phyloP scores from a whole-genome alignment of 2,797 vertebrate genomes.

The Cyprinella venusta region DNA sequence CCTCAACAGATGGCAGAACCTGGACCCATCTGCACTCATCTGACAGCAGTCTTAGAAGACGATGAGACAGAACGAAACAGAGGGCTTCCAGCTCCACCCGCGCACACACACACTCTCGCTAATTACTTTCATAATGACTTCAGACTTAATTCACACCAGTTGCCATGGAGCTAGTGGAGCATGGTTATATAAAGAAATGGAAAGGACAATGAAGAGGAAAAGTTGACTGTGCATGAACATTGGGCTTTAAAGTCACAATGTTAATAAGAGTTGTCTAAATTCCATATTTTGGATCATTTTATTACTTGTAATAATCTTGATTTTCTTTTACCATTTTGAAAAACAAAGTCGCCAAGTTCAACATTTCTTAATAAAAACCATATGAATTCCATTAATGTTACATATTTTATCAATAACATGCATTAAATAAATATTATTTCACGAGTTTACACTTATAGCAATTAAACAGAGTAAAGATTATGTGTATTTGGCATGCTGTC shows the following conservation, averaged over 20 bases:
- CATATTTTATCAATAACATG: no score
- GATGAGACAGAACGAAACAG: conserved; percentile 17
- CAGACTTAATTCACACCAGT: conserved; percentile 50
- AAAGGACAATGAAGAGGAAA: conserved; percentile 29
- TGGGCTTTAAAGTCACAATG: background rate
- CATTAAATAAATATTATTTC: no score
- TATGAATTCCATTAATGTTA: no score
- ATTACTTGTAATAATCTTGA: background rate
- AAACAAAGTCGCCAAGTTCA: no score
- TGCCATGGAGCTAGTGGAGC: conserved; percentile 24
- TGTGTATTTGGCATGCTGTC: no score
- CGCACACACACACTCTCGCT: background rate
- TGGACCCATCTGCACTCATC: conserved; percentile 41
- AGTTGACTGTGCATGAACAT: conserved; percentile 16
- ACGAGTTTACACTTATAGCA: no score
- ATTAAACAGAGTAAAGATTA: no score
- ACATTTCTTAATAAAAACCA: no score
- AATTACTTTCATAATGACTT: conserved; percentile 49
- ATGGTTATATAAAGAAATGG: conserved; percentile 32
- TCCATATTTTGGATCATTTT: background rate
- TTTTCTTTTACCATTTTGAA: no score
- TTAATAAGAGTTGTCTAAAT: background rate
- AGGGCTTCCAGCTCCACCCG: conserved; percentile 21
- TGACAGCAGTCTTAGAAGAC: conserved; percentile 33
- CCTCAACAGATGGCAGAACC: conserved; percentile 48